These are phyloP conservation scores for Tapirus indicus DNA, from an alignment of 2,797 vertebrate species.

Conservation along the genomic window DNA sequence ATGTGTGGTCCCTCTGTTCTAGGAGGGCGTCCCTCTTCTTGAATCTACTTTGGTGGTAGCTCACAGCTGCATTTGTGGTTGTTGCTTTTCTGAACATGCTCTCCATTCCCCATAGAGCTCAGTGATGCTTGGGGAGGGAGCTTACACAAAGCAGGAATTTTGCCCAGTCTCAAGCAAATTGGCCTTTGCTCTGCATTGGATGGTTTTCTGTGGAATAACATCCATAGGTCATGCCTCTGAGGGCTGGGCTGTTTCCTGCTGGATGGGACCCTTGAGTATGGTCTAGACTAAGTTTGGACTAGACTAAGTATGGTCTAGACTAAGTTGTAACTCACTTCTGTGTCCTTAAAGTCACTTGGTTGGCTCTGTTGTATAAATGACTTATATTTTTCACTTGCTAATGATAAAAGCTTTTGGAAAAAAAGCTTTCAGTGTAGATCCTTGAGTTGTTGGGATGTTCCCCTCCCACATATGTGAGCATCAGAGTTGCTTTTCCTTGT, in stretches of 20 bases:
- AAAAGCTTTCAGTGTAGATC: neutral
- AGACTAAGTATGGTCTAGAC: constrained; percentile 65
- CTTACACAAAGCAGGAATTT: constrained; percentile 53
- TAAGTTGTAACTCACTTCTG: constrained; percentile 69
- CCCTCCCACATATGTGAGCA: neutral
- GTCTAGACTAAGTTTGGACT: constrained; percentile 63
- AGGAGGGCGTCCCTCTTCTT: neutral
- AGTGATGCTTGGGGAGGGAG: neutral
- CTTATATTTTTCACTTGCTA: constrained; percentile 58
- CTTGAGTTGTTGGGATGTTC: neutral
- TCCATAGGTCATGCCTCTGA: neutral
- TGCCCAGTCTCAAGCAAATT: constrained; percentile 59
- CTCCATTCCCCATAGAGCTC: neutral
- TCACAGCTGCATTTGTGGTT: constrained; percentile 54
- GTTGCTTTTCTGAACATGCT: constrained; percentile 42
- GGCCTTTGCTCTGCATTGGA: constrained; percentile 25
- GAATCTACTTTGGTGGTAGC: constrained; percentile 61
- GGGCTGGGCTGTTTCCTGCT: constrained; percentile 74
- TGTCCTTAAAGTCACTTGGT: constrained; percentile 62
- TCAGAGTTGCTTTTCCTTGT: neutral
- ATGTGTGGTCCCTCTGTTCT: constrained; percentile 52
- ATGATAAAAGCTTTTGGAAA: constrained; percentile 34
- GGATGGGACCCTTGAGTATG: constrained; percentile 56
- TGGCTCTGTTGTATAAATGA: constrained; percentile 55
- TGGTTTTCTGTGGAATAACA: constrained; percentile 62